Evolutionary conservation across 2,113 vertebrate species (phyloP).

Genomic region (Rattus rattus): DNA sequence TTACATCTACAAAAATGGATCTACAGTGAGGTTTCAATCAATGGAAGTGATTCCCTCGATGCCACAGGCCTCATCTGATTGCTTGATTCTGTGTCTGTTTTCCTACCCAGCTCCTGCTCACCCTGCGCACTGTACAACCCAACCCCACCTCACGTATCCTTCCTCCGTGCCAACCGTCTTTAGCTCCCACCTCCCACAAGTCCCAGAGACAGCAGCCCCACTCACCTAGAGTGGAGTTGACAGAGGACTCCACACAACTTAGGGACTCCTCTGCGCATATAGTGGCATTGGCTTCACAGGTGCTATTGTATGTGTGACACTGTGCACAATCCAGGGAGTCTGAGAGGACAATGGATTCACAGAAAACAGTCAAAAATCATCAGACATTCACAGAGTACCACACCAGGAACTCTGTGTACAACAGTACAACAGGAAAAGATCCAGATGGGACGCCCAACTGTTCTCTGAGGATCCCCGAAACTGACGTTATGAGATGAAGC

Average conservation of each 20-base stretch:
- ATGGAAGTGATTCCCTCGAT: background rate
- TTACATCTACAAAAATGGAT: rapidly evolving
- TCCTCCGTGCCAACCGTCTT: background rate
- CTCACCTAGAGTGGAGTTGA: slow-evolving; percentile 44
- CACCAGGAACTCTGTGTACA: too few species aligned
- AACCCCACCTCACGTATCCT: too few species aligned
- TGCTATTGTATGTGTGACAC: rapidly evolving
- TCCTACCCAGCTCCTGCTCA: background rate
- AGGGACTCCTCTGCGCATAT: rapidly evolving
- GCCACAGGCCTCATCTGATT: background rate
- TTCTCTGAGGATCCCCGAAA: background rate
- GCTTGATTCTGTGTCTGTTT: background rate
- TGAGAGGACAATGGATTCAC: background rate
- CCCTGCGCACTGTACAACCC: background rate
- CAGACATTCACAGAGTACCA: background rate
- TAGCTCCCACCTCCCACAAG: background rate
- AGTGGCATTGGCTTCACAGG: rapidly evolving
- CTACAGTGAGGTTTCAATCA: rapidly evolving
- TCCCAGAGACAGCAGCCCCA: background rate
- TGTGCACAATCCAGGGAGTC: background rate
- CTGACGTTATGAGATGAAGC: background rate
- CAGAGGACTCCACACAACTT: background rate
- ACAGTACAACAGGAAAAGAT: background rate
- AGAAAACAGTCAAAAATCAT: background rate
- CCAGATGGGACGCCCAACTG: too few species aligned